Evolutionary conservation across 2,113 vertebrate species (phyloP), one percentile per base, ranked within the genome.

Genomic region (Haemorhous mexicanus): DNA sequence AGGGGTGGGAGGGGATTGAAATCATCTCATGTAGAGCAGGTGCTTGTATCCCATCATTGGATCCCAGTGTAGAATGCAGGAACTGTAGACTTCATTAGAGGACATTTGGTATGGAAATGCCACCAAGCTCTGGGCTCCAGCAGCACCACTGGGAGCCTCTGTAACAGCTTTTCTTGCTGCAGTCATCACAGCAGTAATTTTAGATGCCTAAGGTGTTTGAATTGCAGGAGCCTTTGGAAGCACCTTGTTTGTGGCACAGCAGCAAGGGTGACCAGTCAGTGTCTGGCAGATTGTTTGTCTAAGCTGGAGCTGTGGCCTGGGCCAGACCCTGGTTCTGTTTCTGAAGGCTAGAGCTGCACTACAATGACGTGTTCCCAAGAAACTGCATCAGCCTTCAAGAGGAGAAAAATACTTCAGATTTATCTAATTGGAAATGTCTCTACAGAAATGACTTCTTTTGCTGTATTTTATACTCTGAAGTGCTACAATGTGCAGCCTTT

Each of bases 1-100:
- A 16, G 7, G 6, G 22, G 17, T 69, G 16, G 6, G 11, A 81
- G 11, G 5, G 14, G 32, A 62, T 69, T 73, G 55, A 66, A 84
- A 26, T 74, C 5, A 24, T 39, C 39, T 68, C 2, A 2, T 12
- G 16, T 26, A 20, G 46, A 74, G 12, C 46, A 62, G 35, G 16
- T 47, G 18, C 61, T 84, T 33, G 16, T 69, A 18, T 75, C 59
- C 21, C n/a, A 32, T 9, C 0, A 0, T 0, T 66, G 35, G 15
- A 43, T 32, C 26, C 32, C 46, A 20, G 21, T 13, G 41, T 17
- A 23, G 68, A 62, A 8, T 62, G 63, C 32, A 49, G 27, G 70
- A 85, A 8, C 21, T 27, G 6, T 3, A 15, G 53, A 12, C 30
- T 47, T 58, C 20, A 9, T 61, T 58, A 49, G 59, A 27, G 67